A percentile compares a stretch with the other conserved stretches of the same genome.
Evolutionary conservation across 1,140 invertebrate species (phyloP).

Genomic region (Leptinotarsa lineolata): DNA sequence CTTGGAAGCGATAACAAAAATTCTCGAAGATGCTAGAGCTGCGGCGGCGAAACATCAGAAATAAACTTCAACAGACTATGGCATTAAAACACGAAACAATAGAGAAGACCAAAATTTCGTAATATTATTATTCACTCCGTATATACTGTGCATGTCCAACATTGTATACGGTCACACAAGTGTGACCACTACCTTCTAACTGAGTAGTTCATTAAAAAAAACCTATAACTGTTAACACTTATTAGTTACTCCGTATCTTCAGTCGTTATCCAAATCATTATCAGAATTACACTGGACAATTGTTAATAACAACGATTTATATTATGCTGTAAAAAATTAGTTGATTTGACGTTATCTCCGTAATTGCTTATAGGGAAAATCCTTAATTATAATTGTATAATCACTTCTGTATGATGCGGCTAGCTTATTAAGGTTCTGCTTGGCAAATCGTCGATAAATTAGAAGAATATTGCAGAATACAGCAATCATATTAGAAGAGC

Average conservation of each 20-base stretch:
- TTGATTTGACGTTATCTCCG: background rate
- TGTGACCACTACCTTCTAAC: background rate
- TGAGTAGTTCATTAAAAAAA: background rate
- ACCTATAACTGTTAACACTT: background rate
- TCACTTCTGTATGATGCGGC: background rate
- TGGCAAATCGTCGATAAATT: background rate
- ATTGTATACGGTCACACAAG: too few species aligned
- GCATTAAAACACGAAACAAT: too few species aligned
- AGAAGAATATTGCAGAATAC: background rate
- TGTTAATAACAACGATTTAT: background rate
- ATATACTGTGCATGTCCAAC: too few species aligned
- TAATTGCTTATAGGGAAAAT: background rate
- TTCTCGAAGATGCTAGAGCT: too few species aligned
- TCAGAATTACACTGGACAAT: constrained; percentile 8
- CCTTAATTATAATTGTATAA: constrained; percentile 6
- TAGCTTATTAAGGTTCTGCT: constrained; percentile 2
- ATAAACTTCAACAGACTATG: too few species aligned
- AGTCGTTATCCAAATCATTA: background rate
- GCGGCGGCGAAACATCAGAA: too few species aligned
- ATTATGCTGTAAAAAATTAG: background rate
- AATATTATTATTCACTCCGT: too few species aligned
- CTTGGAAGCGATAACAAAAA: too few species aligned
- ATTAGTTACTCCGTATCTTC: background rate
- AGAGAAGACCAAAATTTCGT: too few species aligned
- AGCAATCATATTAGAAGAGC: background rate